A percentile compares a stretch with the other conserved stretches of the same genome.
Conservation (phyloP, 2,888 invertebrate genomes). For the Aleiodes alternator region DNA sequence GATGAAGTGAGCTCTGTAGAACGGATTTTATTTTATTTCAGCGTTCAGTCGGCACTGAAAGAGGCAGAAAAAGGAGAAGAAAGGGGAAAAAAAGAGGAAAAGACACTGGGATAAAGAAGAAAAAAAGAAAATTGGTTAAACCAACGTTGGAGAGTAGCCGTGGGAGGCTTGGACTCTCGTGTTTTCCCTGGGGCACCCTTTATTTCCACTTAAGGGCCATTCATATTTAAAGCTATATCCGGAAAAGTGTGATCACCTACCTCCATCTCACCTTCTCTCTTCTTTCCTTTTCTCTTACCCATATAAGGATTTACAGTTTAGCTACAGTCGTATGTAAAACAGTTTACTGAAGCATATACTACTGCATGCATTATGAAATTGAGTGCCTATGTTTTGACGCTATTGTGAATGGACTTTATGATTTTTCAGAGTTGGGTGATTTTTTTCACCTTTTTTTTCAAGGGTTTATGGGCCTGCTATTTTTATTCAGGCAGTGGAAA, state of each 20-base stretch:
- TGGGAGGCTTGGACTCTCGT: slow-evolving; percentile 32
- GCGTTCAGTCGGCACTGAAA: slow-evolving; percentile 16
- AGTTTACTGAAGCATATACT: slow-evolving; percentile 43
- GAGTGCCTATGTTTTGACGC: not conserved
- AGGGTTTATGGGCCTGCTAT: no score
- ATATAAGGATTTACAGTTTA: slow-evolving; percentile 57
- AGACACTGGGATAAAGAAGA: not conserved
- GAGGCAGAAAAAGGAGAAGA: not conserved
- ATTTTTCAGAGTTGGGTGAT: no score
- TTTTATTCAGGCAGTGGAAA: no score
- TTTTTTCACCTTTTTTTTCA: no score
- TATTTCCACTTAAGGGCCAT: slow-evolving; percentile 66
- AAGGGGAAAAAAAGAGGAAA: not conserved
- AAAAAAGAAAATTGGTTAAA: slow-evolving; percentile 26
- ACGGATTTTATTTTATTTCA: slow-evolving; percentile 43
- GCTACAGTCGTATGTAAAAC: slow-evolving; percentile 60
- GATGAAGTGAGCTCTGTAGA: slow-evolving; percentile 34
- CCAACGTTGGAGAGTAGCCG: slow-evolving; percentile 1
- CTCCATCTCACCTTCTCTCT: slow-evolving; percentile 30
- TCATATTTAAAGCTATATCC: slow-evolving; percentile 66
- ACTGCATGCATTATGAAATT: slow-evolving; percentile 7
- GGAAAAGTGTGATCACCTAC: slow-evolving; percentile 36
- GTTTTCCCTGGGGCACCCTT: slow-evolving; percentile 57
- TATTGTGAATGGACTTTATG: no score
- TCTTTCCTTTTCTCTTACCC: not conserved